Conservation (phyloP, 2,113 vertebrate species). For the Chitala chitala region DNA sequence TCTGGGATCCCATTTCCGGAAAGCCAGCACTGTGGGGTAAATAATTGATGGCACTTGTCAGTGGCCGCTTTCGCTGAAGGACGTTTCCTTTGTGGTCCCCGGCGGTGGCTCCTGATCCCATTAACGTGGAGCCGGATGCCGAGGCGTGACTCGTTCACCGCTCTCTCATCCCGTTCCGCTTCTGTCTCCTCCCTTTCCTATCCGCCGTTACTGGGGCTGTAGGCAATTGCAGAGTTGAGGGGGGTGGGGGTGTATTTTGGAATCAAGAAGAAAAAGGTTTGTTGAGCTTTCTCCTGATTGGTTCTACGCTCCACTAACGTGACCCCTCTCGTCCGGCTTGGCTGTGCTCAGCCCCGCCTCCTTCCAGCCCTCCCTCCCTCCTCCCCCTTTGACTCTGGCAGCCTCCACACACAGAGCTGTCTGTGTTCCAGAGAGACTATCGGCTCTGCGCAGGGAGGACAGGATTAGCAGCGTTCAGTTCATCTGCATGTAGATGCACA, state of each 20-base stretch:
- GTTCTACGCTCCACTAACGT: constrained; percentile 57
- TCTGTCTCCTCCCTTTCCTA: constrained; percentile 46
- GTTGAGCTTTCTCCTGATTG: constrained; percentile 65
- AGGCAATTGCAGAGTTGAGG: constrained; percentile 40
- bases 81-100: constrained; percentile 22
- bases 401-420: constrained; percentile 66
- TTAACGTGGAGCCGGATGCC: constrained; percentile 49
- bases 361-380: constrained; percentile 52
- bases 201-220: constrained; percentile 37
- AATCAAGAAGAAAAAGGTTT: constrained; percentile 42
- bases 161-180: constrained; percentile 59
- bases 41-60: background rate
- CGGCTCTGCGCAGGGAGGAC: constrained; percentile 64
- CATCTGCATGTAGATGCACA: constrained; percentile 65
- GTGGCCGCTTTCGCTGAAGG: background rate
- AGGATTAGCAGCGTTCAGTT: constrained; percentile 66
- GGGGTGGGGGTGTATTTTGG: constrained; percentile 44
- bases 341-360: constrained; percentile 58
- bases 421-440: constrained; percentile 75
- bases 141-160: constrained; percentile 63
- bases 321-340: constrained; percentile 67
- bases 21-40: background rate
- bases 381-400: constrained; percentile 55
- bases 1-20: background rate
- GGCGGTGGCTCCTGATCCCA: constrained; percentile 43